A percentile compares a stretch with the other conserved stretches of the same genome.
phyloP scores from a whole-genome alignment of 2,113 vertebrate genomes.

The Albula glossodonta region DNA sequence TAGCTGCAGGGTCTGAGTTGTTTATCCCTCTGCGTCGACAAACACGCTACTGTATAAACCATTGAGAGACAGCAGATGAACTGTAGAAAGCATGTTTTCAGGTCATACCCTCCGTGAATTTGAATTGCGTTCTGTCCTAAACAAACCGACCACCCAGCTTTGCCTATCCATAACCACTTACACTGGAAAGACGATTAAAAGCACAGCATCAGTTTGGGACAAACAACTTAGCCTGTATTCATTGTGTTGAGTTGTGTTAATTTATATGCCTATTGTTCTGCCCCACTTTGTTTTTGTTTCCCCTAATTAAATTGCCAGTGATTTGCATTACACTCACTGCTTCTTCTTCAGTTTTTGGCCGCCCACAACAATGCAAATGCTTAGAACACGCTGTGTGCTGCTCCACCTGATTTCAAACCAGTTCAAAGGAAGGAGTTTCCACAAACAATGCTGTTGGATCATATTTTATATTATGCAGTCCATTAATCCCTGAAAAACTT shows the following conservation, averaged over 20 bases:
- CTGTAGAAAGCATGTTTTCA: not conserved
- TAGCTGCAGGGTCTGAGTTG: constrained; percentile 32
- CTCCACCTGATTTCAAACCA: not conserved
- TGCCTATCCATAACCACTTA: not conserved
- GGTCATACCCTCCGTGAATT: no score
- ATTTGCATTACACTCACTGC: not conserved
- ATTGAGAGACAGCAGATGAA: not conserved
- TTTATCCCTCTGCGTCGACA: not conserved
- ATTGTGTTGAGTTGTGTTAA: not conserved
- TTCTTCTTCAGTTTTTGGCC: not conserved
- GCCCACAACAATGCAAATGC: not conserved
- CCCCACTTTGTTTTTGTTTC: not conserved
- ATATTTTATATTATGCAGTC: not conserved
- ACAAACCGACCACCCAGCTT: not conserved
- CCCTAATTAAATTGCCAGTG: not conserved
- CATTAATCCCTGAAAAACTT: not conserved
- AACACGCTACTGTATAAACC: not conserved
- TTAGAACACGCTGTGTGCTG: not conserved
- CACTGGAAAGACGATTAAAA: no score
- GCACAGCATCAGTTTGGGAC: not conserved
- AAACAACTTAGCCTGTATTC: not conserved
- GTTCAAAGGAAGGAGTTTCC: not conserved
- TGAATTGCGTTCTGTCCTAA: no score
- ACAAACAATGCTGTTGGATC: not conserved
- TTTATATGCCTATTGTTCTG: not conserved